Evolutionary conservation across 2,113 vertebrate species (phyloP).

Genomic region (Coryphaenoides rupestris): DNA sequence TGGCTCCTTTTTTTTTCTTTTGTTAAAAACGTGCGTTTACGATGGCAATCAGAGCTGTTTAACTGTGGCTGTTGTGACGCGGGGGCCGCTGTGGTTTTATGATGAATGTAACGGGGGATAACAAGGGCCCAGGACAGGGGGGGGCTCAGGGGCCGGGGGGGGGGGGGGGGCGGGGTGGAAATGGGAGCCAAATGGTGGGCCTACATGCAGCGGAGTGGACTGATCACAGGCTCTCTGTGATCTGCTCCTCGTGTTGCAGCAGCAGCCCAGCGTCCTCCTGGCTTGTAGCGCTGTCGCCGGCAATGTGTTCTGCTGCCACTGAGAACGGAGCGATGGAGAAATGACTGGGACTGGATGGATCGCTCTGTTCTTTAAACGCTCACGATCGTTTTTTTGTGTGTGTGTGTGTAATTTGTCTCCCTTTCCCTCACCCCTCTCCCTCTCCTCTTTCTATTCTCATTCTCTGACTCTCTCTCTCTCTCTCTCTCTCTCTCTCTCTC

Average conservation of each 20-base stretch:
- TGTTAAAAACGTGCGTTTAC: conserved; percentile 57
- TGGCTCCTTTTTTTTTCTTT: not conserved
- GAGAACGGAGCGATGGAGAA: conserved; percentile 38
- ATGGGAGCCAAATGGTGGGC: conserved; percentile 61
- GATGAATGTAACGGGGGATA: conserved; percentile 70
- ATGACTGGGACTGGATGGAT: no score
- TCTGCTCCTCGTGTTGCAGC: conserved; percentile 65
- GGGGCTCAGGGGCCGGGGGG: conserved; percentile 51
- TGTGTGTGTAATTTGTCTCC: conserved; percentile 23
- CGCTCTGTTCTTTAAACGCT: conserved; percentile 22
- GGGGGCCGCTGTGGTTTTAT: conserved; percentile 64
- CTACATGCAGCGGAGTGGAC: conserved; percentile 53
- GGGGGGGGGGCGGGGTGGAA: conserved; percentile 42
- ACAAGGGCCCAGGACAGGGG: conserved; percentile 57
- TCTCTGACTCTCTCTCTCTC: not conserved
- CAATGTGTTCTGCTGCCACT: conserved; percentile 39
- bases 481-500: not conserved
- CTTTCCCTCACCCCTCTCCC: not conserved
- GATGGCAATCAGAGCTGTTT: conserved; percentile 71
- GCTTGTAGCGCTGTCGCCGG: conserved; percentile 42
- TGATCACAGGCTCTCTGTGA: conserved; percentile 49
- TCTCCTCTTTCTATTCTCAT: not conserved
- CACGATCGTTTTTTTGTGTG: conserved; percentile 44
- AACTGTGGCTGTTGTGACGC: conserved; percentile 55
- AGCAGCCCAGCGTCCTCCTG: no score